These are phyloP conservation scores for Porites evermanni DNA, from an alignment of 92 coral and sea anemone genomes.

Conservation along the genomic window DNA sequence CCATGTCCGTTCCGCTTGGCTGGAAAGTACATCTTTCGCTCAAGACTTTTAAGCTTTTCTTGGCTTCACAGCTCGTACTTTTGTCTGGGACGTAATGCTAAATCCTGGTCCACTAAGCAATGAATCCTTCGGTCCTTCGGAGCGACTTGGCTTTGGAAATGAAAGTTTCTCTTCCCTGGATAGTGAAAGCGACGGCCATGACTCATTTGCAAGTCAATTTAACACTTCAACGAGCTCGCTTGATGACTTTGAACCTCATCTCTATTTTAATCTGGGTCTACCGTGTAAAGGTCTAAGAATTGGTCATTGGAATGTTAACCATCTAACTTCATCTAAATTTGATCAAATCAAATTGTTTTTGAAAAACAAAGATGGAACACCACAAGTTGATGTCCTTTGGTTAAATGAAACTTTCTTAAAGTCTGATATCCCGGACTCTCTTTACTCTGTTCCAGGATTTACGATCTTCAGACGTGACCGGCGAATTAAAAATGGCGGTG, in stretches of 20 bases:
- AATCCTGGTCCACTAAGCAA: constrained; percentile 57
- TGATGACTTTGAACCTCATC: constrained; percentile 40
- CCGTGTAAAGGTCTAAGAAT: constrained; percentile 20
- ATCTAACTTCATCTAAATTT: constrained; percentile 28
- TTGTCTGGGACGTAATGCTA: constrained; percentile 60
- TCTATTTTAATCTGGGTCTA: constrained; percentile 45
- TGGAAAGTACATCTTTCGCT: constrained; percentile 40
- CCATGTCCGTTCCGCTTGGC: constrained; percentile 52
- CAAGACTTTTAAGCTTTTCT: constrained; percentile 42
- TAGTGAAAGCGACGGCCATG: constrained; percentile 51
- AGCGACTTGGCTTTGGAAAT: constrained; percentile 34
- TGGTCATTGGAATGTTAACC: constrained; percentile 39
- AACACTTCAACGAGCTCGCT: constrained; percentile 44
- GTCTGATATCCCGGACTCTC: constrained; percentile 2
- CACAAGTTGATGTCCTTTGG: constrained; percentile 12
- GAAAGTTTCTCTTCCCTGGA: constrained; percentile 63
- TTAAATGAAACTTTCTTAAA: constrained; percentile 26
- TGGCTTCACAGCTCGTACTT: constrained; percentile 51
- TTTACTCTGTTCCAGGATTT: constrained; percentile 11
- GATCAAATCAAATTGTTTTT: constrained; percentile 34
- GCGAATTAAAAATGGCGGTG: constrained; percentile 2
- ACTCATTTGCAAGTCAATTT: constrained; percentile 39
- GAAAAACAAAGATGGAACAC: background rate
- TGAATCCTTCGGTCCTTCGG: constrained; percentile 22
- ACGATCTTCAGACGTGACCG: constrained; percentile 1